Base-by-base conservation (phyloP, 2,888 invertebrate genomes). In the Cosmorhoe ocellata region DNA sequence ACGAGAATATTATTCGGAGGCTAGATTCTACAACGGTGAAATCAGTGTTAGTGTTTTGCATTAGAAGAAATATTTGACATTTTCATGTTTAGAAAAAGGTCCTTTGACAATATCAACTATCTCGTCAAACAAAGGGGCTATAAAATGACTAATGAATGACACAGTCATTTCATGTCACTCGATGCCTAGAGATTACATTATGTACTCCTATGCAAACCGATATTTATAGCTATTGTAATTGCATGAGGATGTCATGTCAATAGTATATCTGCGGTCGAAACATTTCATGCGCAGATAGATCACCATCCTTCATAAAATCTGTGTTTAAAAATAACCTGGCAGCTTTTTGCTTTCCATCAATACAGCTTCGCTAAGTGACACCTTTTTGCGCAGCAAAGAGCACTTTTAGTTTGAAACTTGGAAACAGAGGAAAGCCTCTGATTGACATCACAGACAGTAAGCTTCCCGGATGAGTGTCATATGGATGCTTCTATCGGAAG, bases 41-140 rank as follows among this genome's bases (percentile, higher is more conserved):
- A 7, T 1, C 7, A 7, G 6, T 6, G 24, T 24, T 24, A 24
- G 5, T 7, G 24, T 24, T 24, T 24, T 24, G 7, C 5, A 24
- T 24, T 1, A 7, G 5, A 5, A 24, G 7, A 4, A 24, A 7
- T 24, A 5, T 13, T 5, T n/a, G n/a, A 13, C 26, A n/a, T 37
- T 36, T 11, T 11, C 24, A 24, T 36, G 32, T 33, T 26, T 42
- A 32, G 9, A 41, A 12, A 31, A 11, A 3, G 10, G 39, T 18
- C 28, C 12, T 34, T 30, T 1, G 1, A 26, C 30, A 30, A 18
- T 31, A 41, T 37, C 12, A 30, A 44, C 22, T 18, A 11, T 30
- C 42, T 18, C 13, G 1, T 12, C 6, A 33, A 51, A 45, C 51
- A 51, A 51, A 27, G 41, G 40, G 30, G 32, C 30, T 33, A 30